Base-by-base conservation (phyloP, 2,888 invertebrate genomes). In the Xestia rhomboidea region DNA sequence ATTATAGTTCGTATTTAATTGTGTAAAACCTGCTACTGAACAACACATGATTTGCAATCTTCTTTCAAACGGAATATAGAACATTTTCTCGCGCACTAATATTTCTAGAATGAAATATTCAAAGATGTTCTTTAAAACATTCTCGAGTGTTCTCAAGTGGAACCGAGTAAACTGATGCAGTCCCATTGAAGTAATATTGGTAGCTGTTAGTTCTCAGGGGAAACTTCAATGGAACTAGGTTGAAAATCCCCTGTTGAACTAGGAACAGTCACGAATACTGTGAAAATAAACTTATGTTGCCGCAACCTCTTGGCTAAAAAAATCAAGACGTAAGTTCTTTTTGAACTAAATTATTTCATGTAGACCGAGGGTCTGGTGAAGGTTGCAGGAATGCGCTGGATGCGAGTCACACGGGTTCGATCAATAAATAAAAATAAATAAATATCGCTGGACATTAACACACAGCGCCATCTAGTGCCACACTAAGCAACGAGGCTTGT, bases 121-220 rank as follows among this genome's bases (percentile, higher is more conserved):
- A 69, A 60, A 46, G 62, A 38, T 60, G 38, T 74, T 63, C 68
- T 71, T 63, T 27, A 57, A 70, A 73, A 54, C 18, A 57, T 77
- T 76, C 38, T 15, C 38, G n/a, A 68, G 62, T n/a, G n/a, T 63
- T 62, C 57, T 69, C 21, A n/a, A 68, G n/a, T 77, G 21, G 38
- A 51, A 70, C n/a, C 68, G 70, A 80, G 63, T 63, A 64, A 67
- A 77, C 66, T 68, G 60, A 76, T 79, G 69, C 54, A 74, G 69
- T 57, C 38, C 41, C 54, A 72, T 62, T 71, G 71, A 71, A 85
- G 46, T 44, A 71, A 71, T 76, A 69, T 71, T 76, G 41, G 41
- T 34, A 10, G 38, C 44, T 24, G 54, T 30, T 64, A 79, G 38
- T 71, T 70, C 27, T 66, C 21, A n/a, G 44, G 6, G 11, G 15